Evolutionary conservation across 2,797 vertebrate genomes (phyloP), one percentile per base, ranked within the genome.

Genomic region (Bovichtus variegatus): DNA sequence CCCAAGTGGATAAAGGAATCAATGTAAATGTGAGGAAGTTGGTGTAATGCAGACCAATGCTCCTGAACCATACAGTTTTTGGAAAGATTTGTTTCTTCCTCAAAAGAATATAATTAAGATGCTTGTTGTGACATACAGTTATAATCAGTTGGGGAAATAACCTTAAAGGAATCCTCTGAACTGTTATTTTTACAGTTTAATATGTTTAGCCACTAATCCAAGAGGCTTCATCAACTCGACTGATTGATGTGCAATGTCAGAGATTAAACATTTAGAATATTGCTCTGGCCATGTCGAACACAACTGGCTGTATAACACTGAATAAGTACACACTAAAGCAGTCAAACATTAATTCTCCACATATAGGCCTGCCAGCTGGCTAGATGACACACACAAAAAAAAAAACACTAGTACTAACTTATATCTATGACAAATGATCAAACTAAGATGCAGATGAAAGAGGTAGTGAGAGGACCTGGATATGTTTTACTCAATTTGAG

Each of bases 1-100:
- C 64, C 40, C 47, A 9, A 54, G 74, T 76, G 73, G 57, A 41
- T 38, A 23, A 44, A 43, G 47, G 10, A 23, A 15, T 19, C 2
- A 10, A 34, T 50, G 9, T 29, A 4, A 3, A 27, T 49, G 25
- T 11, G 10, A 29, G 29, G 13, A 44, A 53, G 41, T 25, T 65
- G 9, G 21, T 31, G 18, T 41, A 41, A 34, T 57, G 51, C 25
- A 49, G 7, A n/a, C 11, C 7, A 50, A 23, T 23, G 25, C 31
- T 55, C 10, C 47, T 44, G 36, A 58, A 53, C 59, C 41, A 23
- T 11, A 36, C 18, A 34, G 8, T 34, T 34, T 34, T 6, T 34
- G n/a, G 12, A 25, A 59, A 16, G 6, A 5, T 21, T 38, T n/a
- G 51, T 16, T 47, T 4, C 9, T n/a, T 41, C 41, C 18, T 15